A percentile compares a stretch with the other conserved stretches of the same genome.
These are phyloP conservation scores for Coptodon rendalli DNA, from an alignment of 2,113 vertebrate genomes.

Conservation along the genomic window DNA sequence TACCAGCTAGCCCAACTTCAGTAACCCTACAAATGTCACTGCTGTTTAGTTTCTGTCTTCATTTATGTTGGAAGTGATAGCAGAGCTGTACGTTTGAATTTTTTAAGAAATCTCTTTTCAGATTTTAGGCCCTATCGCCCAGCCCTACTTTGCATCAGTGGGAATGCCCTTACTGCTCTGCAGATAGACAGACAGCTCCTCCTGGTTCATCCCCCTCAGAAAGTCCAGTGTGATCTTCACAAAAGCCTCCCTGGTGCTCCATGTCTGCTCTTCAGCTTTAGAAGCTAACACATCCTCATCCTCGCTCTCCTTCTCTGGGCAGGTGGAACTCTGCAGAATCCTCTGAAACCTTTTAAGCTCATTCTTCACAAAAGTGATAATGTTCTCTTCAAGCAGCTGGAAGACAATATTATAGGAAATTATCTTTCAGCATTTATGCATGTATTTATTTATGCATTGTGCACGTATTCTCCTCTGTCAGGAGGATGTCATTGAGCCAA, in stretches of 20 bases:
- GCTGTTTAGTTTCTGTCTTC: too few species aligned
- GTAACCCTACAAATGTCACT: not conserved
- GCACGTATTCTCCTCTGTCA: not conserved
- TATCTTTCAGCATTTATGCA: not conserved
- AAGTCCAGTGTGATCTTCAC: not conserved
- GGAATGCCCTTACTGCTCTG: not conserved
- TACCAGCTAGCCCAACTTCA: too few species aligned
- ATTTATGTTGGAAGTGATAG: too few species aligned
- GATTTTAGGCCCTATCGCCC: not conserved
- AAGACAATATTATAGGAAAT: not conserved
- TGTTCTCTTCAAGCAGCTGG: not conserved
- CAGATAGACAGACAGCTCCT: not conserved
- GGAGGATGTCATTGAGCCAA: not conserved
- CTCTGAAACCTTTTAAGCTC: not conserved
- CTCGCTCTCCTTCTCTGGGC: not conserved
- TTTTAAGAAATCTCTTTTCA: too few species aligned
- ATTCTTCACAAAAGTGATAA: not conserved
- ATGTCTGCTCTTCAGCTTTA: not conserved
- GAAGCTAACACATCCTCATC: not conserved
- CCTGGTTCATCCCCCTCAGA: not conserved
- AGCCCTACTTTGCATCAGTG: not conserved
- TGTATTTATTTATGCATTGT: not conserved
- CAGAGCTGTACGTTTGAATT: too few species aligned
- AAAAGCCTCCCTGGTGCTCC: conserved; percentile 1
- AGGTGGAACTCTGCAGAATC: not conserved